Evolutionary conservation across 2,113 vertebrate species (phyloP), one percentile per base, ranked within the genome.

Genomic region (Maccullochella peelii): DNA sequence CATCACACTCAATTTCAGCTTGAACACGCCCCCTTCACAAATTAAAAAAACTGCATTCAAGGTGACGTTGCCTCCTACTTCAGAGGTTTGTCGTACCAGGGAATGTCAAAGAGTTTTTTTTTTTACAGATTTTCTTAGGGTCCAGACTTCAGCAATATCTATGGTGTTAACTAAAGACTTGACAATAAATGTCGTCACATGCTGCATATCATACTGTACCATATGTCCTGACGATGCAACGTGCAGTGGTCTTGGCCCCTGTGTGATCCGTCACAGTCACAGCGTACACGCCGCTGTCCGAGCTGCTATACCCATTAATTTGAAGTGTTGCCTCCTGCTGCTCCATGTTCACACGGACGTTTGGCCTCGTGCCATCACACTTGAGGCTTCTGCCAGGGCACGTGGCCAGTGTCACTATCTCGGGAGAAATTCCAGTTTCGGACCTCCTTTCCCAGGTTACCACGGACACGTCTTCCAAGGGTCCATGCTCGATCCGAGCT

Each of bases 201-300:
- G 59, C 55, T 8, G 54, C 18, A 1, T 27, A 4, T 70, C 55
- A 20, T 81, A 89, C 93, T 63, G 42, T 93, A 96, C 95, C 90
- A 1, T 95, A 95, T 42, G 92, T 92, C 49, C 93, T 88, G 80
- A 95, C 93, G 18, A 88, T 83, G 80, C 90, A 92, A 14, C 82
- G 82, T 7, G 87, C 93, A 0, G 83, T 89, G 73, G 65, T 82
- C 18, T 71, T 85, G 54, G 44, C 68, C 57, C 94, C 94, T 6
- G 1, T 62, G n/a, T 73, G 85, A 54, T 94, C 88, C 0, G 50
- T 91, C 63, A 95, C 89, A 1, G 91, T 94, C 74, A 96, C 76
- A 0, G 82, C 73, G 79, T 95, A 96, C 65, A 95, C 84, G 0
- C 95, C 95, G 8, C 75, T 65, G 79, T 95, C 95, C 2, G 2